These are phyloP conservation scores for Colinus virginianus DNA, from an alignment of 2,113 vertebrate species.

Conservation along the genomic window DNA sequence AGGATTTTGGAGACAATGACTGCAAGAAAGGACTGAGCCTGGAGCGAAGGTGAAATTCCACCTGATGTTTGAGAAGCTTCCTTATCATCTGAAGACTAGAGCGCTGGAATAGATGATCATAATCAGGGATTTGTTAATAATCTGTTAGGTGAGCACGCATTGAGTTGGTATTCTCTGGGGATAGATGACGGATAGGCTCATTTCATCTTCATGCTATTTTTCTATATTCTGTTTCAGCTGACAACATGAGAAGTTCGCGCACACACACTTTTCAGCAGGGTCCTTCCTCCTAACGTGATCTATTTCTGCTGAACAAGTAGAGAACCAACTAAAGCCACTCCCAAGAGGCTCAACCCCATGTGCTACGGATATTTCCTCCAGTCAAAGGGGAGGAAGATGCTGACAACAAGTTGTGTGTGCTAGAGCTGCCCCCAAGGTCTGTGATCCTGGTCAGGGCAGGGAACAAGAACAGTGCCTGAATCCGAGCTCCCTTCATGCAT, in stretches of 20 bases:
- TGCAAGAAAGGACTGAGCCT: not conserved
- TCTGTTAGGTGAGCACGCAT: not conserved
- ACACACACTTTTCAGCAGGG: not conserved
- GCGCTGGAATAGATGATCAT: not conserved
- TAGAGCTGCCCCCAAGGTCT: too few relatives aligned
- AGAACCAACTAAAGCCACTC: not conserved
- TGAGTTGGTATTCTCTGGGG: not conserved
- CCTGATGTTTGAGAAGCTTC: not conserved
- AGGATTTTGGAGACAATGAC: not conserved
- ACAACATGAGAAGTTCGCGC: not conserved
- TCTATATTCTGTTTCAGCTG: not conserved
- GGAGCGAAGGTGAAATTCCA: not conserved
- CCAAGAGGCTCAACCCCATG: not conserved
- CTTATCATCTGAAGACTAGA: not conserved
- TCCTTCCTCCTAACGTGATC: not conserved
- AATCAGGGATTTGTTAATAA: not conserved
- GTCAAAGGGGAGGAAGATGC: not conserved
- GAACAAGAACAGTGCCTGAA: not conserved
- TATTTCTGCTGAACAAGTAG: not conserved
- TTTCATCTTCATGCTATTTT: not conserved
- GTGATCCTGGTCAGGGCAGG: too few relatives aligned
- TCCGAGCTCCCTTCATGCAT: fast-evolving
- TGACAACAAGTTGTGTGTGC: not conserved
- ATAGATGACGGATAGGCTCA: not conserved
- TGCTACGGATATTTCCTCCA: not conserved